Evolutionary conservation across 2,113 vertebrate species (phyloP).

Genomic region (Empidonax alnorum): DNA sequence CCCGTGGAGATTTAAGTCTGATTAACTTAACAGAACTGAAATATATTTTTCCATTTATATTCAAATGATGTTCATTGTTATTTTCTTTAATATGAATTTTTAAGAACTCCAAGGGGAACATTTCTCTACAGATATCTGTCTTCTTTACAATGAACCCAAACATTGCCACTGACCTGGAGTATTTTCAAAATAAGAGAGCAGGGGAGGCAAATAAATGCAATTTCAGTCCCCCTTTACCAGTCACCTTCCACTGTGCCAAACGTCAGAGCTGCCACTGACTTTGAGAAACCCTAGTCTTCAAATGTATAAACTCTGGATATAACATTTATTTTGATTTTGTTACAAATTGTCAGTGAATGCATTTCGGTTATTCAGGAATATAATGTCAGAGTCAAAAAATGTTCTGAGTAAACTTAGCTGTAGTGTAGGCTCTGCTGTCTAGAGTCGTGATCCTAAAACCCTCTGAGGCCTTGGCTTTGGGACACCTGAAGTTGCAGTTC

Average conservation of each 20-base stretch:
- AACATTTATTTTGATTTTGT: neutral
- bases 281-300: neutral
- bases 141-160: neutral
- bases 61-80: slow-evolving; percentile 9
- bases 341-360: neutral
- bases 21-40: slow-evolving; percentile 14
- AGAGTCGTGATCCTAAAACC: neutral
- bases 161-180: neutral
- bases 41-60: slow-evolving; percentile 9
- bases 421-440: neutral
- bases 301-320: neutral
- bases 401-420: neutral
- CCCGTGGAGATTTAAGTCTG: neutral
- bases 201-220: neutral
- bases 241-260: neutral
- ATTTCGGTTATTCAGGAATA: neutral
- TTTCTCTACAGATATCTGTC: neutral
- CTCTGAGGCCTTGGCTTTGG: neutral
- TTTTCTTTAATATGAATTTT: neutral
- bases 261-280: neutral
- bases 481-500: neutral
- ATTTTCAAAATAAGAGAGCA: neutral
- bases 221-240: neutral
- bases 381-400: neutral
- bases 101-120: neutral